phyloP scores from a whole-genome alignment of 2,888 invertebrate species.

The Ashinkailepas kermadecensis region DNA sequence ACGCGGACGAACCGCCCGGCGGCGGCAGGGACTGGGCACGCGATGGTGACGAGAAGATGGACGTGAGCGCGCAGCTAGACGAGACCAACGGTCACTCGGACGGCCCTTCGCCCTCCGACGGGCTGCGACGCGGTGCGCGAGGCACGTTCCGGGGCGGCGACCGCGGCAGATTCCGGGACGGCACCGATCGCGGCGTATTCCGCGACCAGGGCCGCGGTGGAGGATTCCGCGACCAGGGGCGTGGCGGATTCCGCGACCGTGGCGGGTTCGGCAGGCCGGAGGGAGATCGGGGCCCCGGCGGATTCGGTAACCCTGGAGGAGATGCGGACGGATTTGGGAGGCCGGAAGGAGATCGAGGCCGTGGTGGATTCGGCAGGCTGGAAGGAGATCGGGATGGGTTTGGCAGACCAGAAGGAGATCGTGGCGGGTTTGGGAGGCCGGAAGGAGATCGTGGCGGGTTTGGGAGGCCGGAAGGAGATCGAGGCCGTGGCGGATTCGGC shows the following conservation, averaged over 20 bases:
- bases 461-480: too few relatives aligned
- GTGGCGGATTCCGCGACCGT: conserved; percentile 17
- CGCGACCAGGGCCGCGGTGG: conserved; percentile 16
- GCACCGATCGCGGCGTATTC: conserved; percentile 13
- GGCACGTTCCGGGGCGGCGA: conserved; percentile 7
- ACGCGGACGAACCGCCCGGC: conserved; percentile 8
- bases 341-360: too few relatives aligned
- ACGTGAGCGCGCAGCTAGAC: neutral
- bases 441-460: too few relatives aligned
- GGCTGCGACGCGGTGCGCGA: too few relatives aligned
- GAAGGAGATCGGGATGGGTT: conserved; percentile 12
- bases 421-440: neutral
- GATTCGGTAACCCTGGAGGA: conserved; percentile 1
- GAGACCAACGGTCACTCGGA: neutral
- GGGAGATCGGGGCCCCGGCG: neutral
- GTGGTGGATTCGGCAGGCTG: neutral
- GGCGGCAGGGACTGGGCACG: conserved; percentile 24
- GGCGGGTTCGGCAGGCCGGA: conserved; percentile 18
- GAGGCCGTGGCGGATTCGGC: too few relatives aligned
- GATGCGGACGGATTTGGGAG: neutral
- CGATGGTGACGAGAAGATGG: neutral
- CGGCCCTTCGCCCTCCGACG: neutral
- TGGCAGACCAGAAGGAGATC: conserved; percentile 13
- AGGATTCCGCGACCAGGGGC: conserved; percentile 20
- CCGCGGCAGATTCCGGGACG: conserved; percentile 12